Base-by-base conservation (phyloP, 2,113 vertebrate species). In the Eira barbara region DNA sequence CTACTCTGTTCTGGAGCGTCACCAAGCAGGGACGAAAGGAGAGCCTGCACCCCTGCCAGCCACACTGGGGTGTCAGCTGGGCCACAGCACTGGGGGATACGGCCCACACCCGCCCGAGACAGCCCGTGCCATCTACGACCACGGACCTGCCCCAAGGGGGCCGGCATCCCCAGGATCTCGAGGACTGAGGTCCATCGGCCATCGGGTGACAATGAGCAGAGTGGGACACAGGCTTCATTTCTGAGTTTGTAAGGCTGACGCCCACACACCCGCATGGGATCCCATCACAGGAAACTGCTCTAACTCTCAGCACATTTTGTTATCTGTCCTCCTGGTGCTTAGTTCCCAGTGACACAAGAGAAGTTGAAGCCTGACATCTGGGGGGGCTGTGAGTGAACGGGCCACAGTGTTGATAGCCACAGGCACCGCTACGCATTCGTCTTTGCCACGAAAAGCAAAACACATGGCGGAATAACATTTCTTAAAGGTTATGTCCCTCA, bases 71-170 rank as follows among this genome's bases (percentile, higher is more conserved):
- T 4, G 5, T 34, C 1, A 1, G 15, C 17, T 13, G 4, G 20
- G 25, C 78, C 52, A 21, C 6, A 3, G 0, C 59, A 42, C n/a
- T 0, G 0, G 36, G 34, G 8, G 45, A 25, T 17, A 49, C 57
- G 15, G 27, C 4, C 14, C 4, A 61, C 6, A 7, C 7, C 18
- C 17, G 13, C 15, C 36, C 23, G 8, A 52, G 18, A 67, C 1
- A 45, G 79, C 15, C 8, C 7, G 9, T 14, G 3, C 29, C 9
- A 6, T 61, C 42, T 31, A 10, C 7, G 49, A 47, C 20, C 7
- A 20, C 5, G 13, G 12, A 39, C 31, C 23, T 0, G 0, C 9
- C 2, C 31, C 0, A 0, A n/a, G 25, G 47, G 11, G 10, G 57
- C 39, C 12, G 6, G 1, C 2, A 14, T 20, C 65, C 63, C 45